Evolutionary conservation across 2,888 invertebrate genomes (phyloP).

Genomic region (Neoascia interrupta): DNA sequence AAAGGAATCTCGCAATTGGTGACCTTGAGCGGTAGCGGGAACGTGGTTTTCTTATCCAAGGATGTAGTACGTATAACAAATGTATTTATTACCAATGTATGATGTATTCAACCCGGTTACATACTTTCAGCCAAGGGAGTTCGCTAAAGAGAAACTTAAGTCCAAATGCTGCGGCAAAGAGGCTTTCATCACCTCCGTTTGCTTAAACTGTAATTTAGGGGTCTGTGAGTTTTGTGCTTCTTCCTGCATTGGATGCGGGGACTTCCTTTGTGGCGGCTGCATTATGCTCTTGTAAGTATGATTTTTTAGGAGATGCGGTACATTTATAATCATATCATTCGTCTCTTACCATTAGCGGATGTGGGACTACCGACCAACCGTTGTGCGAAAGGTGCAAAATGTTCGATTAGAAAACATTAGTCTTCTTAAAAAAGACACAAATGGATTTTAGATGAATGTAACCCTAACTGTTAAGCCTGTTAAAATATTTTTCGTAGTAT

Average conservation of each 20-base stretch:
- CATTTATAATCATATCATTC: no score
- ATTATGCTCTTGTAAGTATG: constrained; percentile 70
- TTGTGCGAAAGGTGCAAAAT: constrained; percentile 66
- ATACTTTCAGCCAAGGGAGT: constrained; percentile 36
- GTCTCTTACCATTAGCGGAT: no score
- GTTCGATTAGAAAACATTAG: no score
- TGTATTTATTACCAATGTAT: neutral
- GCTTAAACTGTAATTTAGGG: constrained; percentile 70
- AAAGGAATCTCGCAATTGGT: constrained; percentile 29
- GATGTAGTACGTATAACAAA: constrained; percentile 1
- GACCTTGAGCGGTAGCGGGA: constrained; percentile 62
- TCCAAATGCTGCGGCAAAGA: constrained; percentile 69
- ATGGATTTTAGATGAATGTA: no score
- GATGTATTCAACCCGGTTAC: neutral
- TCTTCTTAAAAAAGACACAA: no score
- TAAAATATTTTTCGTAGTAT: no score
- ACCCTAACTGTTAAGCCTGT: no score
- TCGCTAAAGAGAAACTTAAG: constrained; percentile 39
- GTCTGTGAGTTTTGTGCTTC: constrained; percentile 71
- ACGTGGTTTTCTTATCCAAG: constrained; percentile 40
- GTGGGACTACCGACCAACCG: constrained; percentile 65
- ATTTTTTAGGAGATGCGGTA: neutral
- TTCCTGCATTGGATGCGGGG: constrained; percentile 66
- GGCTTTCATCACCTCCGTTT: constrained; percentile 66
- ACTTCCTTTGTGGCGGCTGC: constrained; percentile 66